These are phyloP conservation scores for Dicentrarchus labrax DNA, from an alignment of 2,113 vertebrate species.

Conservation along the genomic window DNA sequence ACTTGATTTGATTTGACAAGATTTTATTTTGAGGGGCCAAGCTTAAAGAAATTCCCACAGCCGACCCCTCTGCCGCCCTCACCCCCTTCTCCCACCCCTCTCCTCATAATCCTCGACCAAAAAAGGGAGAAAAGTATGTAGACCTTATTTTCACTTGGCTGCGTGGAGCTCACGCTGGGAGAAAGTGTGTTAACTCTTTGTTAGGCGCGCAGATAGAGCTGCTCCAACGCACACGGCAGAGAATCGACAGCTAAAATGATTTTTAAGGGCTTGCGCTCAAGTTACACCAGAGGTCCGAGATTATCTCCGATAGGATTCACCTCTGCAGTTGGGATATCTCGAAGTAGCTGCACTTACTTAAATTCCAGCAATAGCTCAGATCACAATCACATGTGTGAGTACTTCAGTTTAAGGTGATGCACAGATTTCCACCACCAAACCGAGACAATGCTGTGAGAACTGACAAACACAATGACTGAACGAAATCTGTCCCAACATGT, in stretches of 20 bases:
- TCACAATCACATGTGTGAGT: neutral
- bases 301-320: slow-evolving; percentile 38
- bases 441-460: neutral
- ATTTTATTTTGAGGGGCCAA: slow-evolving; percentile 77
- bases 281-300: slow-evolving; percentile 23
- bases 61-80: neutral
- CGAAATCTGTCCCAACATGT: slow-evolving; percentile 4
- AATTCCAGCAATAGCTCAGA: slow-evolving; percentile 49
- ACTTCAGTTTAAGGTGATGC: slow-evolving; percentile 11
- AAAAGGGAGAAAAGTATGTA: slow-evolving; percentile 80
- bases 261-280: slow-evolving; percentile 57
- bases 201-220: slow-evolving; percentile 14
- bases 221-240: neutral
- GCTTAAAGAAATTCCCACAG: slow-evolving; percentile 69
- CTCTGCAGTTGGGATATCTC: slow-evolving; percentile 24
- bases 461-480: neutral
- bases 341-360: slow-evolving; percentile 40
- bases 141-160: slow-evolving; percentile 77
- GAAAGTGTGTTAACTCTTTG: slow-evolving; percentile 69
- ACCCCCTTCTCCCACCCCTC: neutral
- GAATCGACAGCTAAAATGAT: neutral
- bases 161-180: slow-evolving; percentile 57
- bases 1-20: slow-evolving; percentile 83
- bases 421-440: neutral
- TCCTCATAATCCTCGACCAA: slow-evolving; percentile 78